Evolutionary conservation across 2,113 vertebrate species (phyloP).

Genomic region (Rhizomys pruinosus): DNA sequence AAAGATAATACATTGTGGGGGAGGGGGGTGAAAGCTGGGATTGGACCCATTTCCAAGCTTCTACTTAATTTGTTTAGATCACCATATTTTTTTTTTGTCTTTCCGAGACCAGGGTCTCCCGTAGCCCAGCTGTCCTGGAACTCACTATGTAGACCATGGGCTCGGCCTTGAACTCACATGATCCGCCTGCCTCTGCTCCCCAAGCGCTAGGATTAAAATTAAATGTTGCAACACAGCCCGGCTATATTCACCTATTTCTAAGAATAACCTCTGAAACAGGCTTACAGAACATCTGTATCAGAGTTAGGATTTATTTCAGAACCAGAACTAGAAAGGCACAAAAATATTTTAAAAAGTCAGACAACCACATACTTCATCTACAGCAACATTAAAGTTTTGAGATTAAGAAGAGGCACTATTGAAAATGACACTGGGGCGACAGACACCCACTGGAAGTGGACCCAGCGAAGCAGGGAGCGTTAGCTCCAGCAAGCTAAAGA

Average conservation of each 20-base stretch:
- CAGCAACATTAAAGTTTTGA: neutral
- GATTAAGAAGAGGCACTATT: neutral
- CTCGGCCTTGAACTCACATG: too few species aligned
- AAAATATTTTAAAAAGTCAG: neutral
- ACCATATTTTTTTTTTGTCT: too few species aligned
- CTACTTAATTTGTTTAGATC: neutral
- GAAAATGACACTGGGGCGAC: neutral
- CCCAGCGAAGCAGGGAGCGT: neutral
- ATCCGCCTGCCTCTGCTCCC: too few species aligned
- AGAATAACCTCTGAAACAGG: conserved; percentile 29
- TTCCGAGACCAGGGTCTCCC: too few species aligned
- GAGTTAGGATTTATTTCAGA: conserved; percentile 16
- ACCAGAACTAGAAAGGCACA: neutral
- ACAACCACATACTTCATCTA: neutral
- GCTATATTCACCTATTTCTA: neutral
- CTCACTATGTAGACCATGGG: too few species aligned
- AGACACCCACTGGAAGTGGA: neutral
- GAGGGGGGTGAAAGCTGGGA: rapidly evolving
- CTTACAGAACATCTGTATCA: neutral
- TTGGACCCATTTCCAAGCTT: neutral
- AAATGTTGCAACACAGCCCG: too few species aligned
- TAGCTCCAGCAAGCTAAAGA: rapidly evolving
- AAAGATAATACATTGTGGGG: neutral
- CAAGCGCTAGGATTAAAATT: too few species aligned
- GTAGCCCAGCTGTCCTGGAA: too few species aligned